phyloP scores from a whole-genome alignment of 2,888 invertebrate genomes.

The Sussaba pulchella region DNA sequence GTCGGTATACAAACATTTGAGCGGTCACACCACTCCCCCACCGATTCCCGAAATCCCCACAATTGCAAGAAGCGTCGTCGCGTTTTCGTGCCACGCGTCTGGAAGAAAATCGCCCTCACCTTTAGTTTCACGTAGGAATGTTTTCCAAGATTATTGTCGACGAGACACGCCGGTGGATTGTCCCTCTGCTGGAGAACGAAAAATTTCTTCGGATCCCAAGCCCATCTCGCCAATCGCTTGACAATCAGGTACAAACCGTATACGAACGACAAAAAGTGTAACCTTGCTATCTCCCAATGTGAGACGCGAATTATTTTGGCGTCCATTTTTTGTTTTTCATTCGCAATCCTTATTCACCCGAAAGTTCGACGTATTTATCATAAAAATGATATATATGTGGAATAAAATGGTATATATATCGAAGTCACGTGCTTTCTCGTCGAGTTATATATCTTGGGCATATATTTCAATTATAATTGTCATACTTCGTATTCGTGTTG shows the following conservation, averaged over 20 bases:
- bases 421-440: too few relatives aligned
- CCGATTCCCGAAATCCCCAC: too few relatives aligned
- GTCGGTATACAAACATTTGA: too few relatives aligned
- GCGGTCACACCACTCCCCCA: too few relatives aligned
- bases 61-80: too few relatives aligned
- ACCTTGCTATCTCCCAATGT: slow-evolving; percentile 84
- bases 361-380: not conserved
- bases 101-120: slow-evolving; percentile 82
- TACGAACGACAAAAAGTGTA: slow-evolving; percentile 85
- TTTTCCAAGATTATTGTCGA: slow-evolving; percentile 86
- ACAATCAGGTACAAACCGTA: slow-evolving; percentile 85
- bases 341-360: not conserved
- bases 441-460: too few relatives aligned
- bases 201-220: slow-evolving; percentile 85
- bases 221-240: slow-evolving; percentile 84
- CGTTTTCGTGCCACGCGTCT: too few relatives aligned
- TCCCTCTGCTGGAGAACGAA: slow-evolving; percentile 84
- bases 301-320: slow-evolving; percentile 85
- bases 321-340: slow-evolving; percentile 58
- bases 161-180: slow-evolving; percentile 87
- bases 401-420: too few relatives aligned
- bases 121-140: slow-evolving; percentile 89
- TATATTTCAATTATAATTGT: too few relatives aligned
- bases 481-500: too few relatives aligned
- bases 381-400: too few relatives aligned